Percentiles rank a stretch among this genome's conserved stretches.
Evolutionary conservation across 2,797 vertebrate species (phyloP).

Genomic region (Graptemys geographica): DNA sequence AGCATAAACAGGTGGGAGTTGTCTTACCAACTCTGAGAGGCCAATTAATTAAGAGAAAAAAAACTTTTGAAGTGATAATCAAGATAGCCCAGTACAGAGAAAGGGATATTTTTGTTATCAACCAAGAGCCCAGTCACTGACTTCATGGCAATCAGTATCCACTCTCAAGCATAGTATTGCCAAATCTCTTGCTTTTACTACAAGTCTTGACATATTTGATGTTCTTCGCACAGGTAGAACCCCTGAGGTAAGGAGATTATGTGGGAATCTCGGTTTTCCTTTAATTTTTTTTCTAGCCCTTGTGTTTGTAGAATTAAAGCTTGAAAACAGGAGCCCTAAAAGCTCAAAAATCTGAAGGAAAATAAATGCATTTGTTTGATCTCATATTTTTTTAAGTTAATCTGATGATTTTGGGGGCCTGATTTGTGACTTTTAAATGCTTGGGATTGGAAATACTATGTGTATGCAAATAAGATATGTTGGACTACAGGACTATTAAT

Average conservation of each 20-base stretch:
- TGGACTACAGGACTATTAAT: not conserved
- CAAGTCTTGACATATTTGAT: not conserved
- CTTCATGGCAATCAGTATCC: not conserved
- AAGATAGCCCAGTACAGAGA: too few species aligned
- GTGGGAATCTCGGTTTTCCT: not conserved
- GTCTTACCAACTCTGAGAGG: too few species aligned
- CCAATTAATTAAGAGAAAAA: too few species aligned
- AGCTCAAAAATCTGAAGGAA: not conserved
- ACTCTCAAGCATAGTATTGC: not conserved
- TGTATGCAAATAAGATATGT: too few species aligned
- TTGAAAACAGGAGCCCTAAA: not conserved
- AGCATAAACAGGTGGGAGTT: too few species aligned
- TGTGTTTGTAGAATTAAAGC: not conserved
- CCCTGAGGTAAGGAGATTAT: not conserved
- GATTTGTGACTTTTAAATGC: not conserved
- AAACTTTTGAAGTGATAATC: too few species aligned
- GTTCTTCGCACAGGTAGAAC: not conserved
- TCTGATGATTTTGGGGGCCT: not conserved
- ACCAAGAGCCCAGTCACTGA: not conserved
- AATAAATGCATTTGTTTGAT: not conserved
- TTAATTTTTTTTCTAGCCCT: not conserved
- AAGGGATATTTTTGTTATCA: not conserved
- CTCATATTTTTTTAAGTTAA: not conserved
- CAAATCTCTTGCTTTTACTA: not conserved
- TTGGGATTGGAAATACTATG: not conserved